Percentiles rank a stretch among this genome's conserved stretches.
These are phyloP conservation scores for Heliconius ismenius DNA, from an alignment of 2,888 invertebrate species.

Conservation along the genomic window DNA sequence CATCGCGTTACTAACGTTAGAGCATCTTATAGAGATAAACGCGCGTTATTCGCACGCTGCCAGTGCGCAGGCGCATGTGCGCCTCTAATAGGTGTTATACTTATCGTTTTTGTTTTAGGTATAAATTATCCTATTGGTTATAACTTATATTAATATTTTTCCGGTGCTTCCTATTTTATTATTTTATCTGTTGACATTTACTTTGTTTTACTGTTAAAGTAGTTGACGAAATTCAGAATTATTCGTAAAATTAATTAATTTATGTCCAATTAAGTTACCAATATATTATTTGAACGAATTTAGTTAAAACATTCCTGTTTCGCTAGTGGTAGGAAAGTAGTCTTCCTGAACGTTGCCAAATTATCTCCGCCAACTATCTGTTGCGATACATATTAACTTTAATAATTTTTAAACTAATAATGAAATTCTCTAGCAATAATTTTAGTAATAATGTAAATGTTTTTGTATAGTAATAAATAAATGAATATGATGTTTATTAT, in stretches of 20 bases:
- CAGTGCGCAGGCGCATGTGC: constrained; percentile 26
- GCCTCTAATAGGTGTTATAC: constrained; percentile 45
- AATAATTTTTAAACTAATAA: constrained; percentile 74
- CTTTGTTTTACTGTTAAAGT: constrained; percentile 69
- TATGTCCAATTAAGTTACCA: constrained; percentile 78
- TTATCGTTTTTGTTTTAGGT: constrained; percentile 54
- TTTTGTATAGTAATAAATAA: constrained; percentile 77
- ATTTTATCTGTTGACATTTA: constrained; percentile 75
- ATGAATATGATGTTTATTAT: constrained; percentile 63
- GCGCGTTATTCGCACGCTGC: constrained; percentile 21
- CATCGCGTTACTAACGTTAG: constrained; percentile 24
- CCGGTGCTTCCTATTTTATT: constrained; percentile 78
- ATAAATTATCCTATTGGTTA: constrained; percentile 62
- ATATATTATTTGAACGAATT: constrained; percentile 78
- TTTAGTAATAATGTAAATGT: constrained; percentile 78
- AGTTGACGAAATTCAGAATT: constrained; percentile 67
- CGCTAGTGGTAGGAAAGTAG: constrained; percentile 81
- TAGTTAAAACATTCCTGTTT: constrained; percentile 80
- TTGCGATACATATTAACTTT: constrained; percentile 75
- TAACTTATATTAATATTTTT: constrained; percentile 64
- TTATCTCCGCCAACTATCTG: constrained; percentile 77
- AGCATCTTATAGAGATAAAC: constrained; percentile 17
- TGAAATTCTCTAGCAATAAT: constrained; percentile 81
- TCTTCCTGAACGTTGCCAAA: constrained; percentile 82
- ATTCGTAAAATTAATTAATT: constrained; percentile 58